phyloP scores from a whole-genome alignment of 2,797 vertebrate species.

The Columba guinea region DNA sequence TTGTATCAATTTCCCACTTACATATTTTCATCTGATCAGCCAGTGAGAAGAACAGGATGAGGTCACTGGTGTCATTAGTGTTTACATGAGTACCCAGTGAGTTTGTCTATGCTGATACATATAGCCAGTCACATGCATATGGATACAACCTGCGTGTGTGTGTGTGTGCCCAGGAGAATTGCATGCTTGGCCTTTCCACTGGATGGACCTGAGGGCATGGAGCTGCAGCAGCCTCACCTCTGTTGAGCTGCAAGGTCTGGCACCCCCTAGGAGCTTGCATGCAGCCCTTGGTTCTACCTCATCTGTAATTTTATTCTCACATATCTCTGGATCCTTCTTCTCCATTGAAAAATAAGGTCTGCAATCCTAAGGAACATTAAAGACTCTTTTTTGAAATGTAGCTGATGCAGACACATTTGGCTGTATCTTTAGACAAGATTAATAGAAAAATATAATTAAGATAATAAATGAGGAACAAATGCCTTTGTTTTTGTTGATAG shows the following conservation, averaged over 20 bases:
- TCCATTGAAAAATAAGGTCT: not conserved
- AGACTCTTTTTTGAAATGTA: not conserved
- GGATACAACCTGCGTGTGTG: not conserved
- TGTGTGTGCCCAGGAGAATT: not conserved
- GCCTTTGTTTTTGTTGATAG: not conserved
- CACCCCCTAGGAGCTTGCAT: not conserved
- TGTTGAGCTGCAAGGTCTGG: not conserved
- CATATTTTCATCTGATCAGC: not conserved
- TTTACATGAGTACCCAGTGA: not conserved
- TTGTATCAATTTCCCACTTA: not conserved
- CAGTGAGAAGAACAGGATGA: not conserved
- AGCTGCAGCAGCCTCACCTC: not conserved
- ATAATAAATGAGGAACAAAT: not conserved
- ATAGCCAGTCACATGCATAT: no score
- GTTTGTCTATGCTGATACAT: not conserved
- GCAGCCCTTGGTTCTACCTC: not conserved
- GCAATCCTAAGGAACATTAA: not conserved
- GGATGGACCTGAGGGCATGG: not conserved
- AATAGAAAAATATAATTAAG: not conserved
- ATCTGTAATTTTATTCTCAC: not conserved
- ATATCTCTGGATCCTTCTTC: not conserved
- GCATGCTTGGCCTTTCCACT: not conserved
- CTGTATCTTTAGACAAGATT: not conserved
- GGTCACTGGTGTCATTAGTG: not conserved
- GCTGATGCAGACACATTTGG: not conserved